Evolutionary conservation across 2,797 vertebrate species (phyloP).

Genomic region (Mycteria americana): DNA sequence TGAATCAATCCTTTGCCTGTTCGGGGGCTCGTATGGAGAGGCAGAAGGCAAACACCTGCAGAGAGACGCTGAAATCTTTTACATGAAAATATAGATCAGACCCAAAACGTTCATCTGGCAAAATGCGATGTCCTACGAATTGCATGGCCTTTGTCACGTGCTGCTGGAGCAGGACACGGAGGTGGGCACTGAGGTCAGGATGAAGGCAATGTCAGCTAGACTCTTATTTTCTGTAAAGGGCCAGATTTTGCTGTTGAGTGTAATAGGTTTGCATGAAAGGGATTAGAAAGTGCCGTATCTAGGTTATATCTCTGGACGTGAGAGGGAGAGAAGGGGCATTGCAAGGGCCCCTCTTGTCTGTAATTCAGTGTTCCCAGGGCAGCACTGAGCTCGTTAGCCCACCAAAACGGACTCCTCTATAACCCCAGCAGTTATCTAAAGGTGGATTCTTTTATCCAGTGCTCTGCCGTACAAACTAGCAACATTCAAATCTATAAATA

Average conservation of each 20-base stretch:
- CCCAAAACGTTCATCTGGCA: not conserved
- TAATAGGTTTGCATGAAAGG: constrained; percentile 23
- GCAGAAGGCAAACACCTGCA: not conserved
- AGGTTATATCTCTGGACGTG: not conserved
- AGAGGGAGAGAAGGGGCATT: not conserved
- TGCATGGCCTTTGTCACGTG: not conserved
- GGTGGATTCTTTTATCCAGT: not conserved
- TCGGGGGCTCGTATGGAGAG: not conserved
- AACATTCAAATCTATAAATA: constrained; percentile 19
- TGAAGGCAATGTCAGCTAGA: not conserved
- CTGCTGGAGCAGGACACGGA: not conserved
- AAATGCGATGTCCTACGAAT: not conserved
- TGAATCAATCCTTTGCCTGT: not conserved
- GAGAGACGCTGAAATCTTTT: not conserved
- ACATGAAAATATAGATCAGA: not conserved
- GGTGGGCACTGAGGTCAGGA: not conserved
- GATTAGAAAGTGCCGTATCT: constrained; percentile 22
- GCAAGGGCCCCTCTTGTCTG: not conserved
- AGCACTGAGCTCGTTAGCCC: constrained; percentile 8
- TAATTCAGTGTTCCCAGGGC: not conserved
- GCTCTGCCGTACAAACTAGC: constrained; percentile 49
- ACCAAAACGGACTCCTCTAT: not conserved
- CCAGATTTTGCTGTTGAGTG: not conserved
- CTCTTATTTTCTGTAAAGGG: not conserved
- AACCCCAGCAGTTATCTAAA: not conserved